Conservation (phyloP, 2,797 vertebrate genomes). For the Alectoris magna region DNA sequence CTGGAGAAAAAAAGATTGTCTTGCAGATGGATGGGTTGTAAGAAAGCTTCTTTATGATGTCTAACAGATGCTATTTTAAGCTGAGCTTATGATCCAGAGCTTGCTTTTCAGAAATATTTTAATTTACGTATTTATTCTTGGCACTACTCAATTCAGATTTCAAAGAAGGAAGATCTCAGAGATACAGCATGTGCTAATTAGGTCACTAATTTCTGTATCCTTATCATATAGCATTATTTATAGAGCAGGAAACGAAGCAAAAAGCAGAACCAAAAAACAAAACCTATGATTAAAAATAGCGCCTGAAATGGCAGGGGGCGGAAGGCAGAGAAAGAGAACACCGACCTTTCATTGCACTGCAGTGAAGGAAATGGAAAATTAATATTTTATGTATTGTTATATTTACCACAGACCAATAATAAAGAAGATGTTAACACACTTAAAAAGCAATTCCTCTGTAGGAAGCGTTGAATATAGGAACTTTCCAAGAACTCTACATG, state of each 20-base stretch:
- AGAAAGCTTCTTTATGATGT: neutral
- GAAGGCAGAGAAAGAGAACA: neutral
- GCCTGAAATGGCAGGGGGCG: neutral
- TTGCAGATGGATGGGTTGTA: neutral
- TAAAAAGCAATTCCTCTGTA: neutral
- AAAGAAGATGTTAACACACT: neutral
- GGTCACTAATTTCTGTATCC: slow-evolving; percentile 16
- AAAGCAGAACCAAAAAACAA: neutral
- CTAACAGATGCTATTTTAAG: slow-evolving; percentile 33
- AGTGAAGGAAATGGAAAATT: neutral
- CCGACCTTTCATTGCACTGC: neutral
- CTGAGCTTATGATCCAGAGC: neutral
- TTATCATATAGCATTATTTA: slow-evolving; percentile 13
- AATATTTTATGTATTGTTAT: neutral
- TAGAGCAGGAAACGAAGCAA: neutral
- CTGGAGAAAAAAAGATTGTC: neutral
- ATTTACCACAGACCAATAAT: neutral
- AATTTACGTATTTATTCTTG: slow-evolving; percentile 29
- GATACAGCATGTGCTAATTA: neutral
- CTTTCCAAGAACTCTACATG: neutral
- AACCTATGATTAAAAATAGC: neutral
- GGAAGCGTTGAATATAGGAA: neutral
- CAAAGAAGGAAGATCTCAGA: slow-evolving; percentile 5
- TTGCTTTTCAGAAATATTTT: slow-evolving; percentile 9
- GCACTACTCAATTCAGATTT: slow-evolving; percentile 13